Evolutionary conservation across 2,113 vertebrate species (phyloP).

Genomic region (Chrysochloris asiatica): DNA sequence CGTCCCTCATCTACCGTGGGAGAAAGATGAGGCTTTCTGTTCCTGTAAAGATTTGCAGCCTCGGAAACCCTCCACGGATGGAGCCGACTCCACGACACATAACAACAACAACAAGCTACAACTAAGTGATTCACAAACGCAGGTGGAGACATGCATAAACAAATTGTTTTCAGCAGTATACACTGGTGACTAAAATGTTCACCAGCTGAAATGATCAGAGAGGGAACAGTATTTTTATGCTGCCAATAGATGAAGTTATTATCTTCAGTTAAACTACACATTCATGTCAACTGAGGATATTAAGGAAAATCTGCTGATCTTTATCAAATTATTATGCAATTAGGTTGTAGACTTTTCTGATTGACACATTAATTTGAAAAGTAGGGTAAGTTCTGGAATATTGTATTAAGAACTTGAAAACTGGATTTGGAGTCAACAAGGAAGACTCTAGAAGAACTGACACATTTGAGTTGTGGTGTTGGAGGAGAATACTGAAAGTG

Average conservation of each 20-base stretch:
- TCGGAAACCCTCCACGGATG: too few relatives aligned
- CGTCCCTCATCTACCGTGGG: too few relatives aligned
- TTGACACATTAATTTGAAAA: slow-evolving; percentile 19
- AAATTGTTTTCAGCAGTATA: slow-evolving; percentile 31
- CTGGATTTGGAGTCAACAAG: not conserved
- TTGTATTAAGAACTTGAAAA: not conserved
- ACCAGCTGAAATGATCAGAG: not conserved
- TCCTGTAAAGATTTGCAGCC: too few relatives aligned
- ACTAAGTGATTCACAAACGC: not conserved
- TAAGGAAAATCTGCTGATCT: not conserved
- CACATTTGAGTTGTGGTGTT: too few relatives aligned
- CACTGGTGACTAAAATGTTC: slow-evolving; percentile 41
- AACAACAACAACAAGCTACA: too few relatives aligned
- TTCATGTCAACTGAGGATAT: not conserved
- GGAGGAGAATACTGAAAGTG: too few relatives aligned
- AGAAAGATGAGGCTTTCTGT: too few relatives aligned
- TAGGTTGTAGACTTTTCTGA: slow-evolving; percentile 19
- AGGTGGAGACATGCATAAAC: not conserved
- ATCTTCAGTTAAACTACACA: not conserved
- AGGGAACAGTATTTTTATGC: not conserved
- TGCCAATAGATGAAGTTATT: slow-evolving; percentile 17
- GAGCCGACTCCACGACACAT: too few relatives aligned
- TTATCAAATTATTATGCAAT: slow-evolving; percentile 26
- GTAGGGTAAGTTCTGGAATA: not conserved
- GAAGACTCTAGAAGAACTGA: too few relatives aligned